Percentiles rank a stretch among this genome's conserved stretches.
phyloP scores from a whole-genome alignment of 2,797 vertebrate genomes.

The Yasuhikotakia modesta region DNA sequence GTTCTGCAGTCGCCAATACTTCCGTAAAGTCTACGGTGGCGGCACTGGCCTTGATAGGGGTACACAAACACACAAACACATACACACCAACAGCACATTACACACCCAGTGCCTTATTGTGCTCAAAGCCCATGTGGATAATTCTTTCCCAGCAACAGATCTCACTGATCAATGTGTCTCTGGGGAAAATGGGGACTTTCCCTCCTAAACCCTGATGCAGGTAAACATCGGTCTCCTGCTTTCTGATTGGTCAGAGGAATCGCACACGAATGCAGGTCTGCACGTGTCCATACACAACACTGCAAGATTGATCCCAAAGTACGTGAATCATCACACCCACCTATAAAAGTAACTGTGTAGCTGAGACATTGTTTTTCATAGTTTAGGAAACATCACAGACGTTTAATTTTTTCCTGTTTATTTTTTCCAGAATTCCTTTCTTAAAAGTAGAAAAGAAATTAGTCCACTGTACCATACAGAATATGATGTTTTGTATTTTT shows the following conservation, averaged over 20 bases:
- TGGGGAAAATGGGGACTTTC: constrained; percentile 46
- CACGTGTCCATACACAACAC: background rate
- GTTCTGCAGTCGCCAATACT: constrained; percentile 79
- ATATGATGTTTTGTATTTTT: background rate
- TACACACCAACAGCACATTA: constrained; percentile 62
- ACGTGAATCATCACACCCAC: background rate
- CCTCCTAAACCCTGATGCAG: constrained; percentile 68
- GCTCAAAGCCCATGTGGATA: constrained; percentile 43
- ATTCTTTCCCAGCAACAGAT: constrained; percentile 50
- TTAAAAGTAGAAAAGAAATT: too few species aligned
- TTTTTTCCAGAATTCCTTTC: background rate
- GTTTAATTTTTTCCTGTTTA: background rate
- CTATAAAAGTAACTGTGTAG: background rate
- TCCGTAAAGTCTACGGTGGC: constrained; percentile 67
- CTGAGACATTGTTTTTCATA: background rate
- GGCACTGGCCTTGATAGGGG: constrained; percentile 49
- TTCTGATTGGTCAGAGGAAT: constrained; percentile 57
- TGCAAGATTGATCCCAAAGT: background rate
- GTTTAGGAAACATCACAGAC: background rate
- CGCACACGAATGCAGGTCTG: background rate
- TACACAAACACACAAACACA: constrained; percentile 4
- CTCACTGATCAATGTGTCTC: constrained; percentile 46
- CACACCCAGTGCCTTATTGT: constrained; percentile 59
- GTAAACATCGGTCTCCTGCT: constrained; percentile 45
- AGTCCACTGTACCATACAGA: too few species aligned